phyloP scores from a whole-genome alignment of 2,113 vertebrate genomes.

The Indri indri region DNA sequence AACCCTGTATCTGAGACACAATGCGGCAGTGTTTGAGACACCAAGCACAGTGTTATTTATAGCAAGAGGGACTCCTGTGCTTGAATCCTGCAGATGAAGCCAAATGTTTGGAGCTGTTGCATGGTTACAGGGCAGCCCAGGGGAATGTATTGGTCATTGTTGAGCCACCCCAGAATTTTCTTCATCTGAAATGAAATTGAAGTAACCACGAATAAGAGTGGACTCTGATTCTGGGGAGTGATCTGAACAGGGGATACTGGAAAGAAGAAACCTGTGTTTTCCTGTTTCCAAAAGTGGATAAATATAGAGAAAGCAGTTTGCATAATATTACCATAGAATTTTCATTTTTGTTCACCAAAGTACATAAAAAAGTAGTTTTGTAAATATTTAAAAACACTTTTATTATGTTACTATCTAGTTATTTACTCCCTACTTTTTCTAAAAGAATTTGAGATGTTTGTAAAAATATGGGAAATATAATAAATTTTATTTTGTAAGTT shows the following conservation, averaged over 20 bases:
- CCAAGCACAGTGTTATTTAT: slow-evolving; percentile 43
- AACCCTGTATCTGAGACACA: slow-evolving; percentile 67
- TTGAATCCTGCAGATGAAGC: accelerated
- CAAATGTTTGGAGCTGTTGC: neutral
- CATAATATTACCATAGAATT: neutral
- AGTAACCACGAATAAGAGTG: neutral
- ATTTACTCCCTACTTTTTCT: neutral
- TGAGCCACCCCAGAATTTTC: neutral
- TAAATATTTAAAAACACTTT: neutral
- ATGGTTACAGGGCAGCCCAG: neutral
- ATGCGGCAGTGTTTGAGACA: slow-evolving; percentile 56
- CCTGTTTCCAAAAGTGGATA: neutral
- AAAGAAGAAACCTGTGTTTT: neutral
- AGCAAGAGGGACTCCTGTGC: neutral
- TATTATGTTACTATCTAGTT: neutral
- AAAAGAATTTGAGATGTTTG: neutral
- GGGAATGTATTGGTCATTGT: neutral
- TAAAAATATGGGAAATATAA: neutral
- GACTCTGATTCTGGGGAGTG: neutral
- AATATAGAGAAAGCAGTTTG: neutral
- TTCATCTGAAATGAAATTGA: neutral
- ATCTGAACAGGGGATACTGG: neutral
- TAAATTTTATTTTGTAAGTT: neutral
- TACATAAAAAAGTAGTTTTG: slow-evolving; percentile 15
- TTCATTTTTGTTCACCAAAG: neutral